Percentiles rank a stretch among this genome's conserved stretches.
phyloP scores from a whole-genome alignment of 2,888 invertebrate species.

The Idaea straminata region DNA sequence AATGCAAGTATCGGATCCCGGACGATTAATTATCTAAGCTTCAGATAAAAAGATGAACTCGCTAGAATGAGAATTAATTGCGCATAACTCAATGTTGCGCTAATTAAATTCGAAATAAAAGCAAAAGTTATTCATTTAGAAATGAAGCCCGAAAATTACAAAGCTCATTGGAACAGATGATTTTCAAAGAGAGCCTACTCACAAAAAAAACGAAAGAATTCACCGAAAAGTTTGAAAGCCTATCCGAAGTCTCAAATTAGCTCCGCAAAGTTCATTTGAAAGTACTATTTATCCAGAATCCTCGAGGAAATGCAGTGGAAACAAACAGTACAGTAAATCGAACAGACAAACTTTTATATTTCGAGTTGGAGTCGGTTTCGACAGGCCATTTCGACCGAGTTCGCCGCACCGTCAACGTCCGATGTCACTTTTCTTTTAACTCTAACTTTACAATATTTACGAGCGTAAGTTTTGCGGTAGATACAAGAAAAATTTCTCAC shows the following conservation, averaged over 20 bases:
- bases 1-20: conserved; percentile 1
- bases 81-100: not conserved
- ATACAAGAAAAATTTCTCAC: conserved; percentile 56
- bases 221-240: not conserved
- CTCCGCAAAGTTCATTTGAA: not conserved
- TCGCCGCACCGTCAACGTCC: conserved; percentile 62
- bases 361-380: conserved; percentile 62
- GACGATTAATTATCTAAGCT: not conserved
- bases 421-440: conserved; percentile 70
- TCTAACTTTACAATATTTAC: conserved; percentile 79
- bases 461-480: conserved; percentile 56
- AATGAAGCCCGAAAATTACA: not conserved
- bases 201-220: not conserved
- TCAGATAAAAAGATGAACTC: not conserved
- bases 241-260: not conserved
- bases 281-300: not conserved
- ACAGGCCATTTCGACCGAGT: conserved; percentile 70
- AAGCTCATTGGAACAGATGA: not conserved
- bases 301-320: conserved; percentile 15
- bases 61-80: not conserved
- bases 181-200: not conserved
- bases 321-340: conserved; percentile 7
- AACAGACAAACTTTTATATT: conserved; percentile 65
- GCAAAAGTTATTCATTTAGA: not conserved
- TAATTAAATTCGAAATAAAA: not conserved